These are phyloP conservation scores for Poeciliopsis retropinna DNA, from an alignment of 2,113 vertebrate species.

Conservation along the genomic window DNA sequence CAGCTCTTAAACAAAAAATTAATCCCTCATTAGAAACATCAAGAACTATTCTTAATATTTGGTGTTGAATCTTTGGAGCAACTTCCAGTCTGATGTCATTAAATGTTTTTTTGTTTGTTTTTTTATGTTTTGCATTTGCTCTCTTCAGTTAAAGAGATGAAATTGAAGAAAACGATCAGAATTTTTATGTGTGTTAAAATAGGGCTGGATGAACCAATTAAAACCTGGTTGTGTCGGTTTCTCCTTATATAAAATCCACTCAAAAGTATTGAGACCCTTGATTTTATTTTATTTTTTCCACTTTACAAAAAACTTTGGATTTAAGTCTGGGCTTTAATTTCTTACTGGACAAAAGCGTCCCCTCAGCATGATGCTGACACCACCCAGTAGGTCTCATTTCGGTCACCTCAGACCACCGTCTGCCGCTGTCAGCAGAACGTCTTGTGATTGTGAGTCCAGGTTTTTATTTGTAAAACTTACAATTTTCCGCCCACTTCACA, in stretches of 20 bases:
- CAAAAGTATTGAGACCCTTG: background rate
- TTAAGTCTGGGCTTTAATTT: background rate
- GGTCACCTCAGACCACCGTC: background rate
- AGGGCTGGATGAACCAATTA: background rate
- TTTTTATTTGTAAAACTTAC: background rate
- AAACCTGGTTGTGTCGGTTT: background rate
- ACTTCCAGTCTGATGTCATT: too few relatives aligned
- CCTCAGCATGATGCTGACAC: background rate
- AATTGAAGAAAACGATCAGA: background rate
- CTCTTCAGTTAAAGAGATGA: background rate
- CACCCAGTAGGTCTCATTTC: background rate
- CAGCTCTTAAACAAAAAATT: conserved; percentile 28
- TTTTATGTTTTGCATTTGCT: background rate
- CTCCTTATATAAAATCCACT: background rate
- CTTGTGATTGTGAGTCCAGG: background rate
- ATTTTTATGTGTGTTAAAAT: background rate
- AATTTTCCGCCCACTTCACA: background rate
- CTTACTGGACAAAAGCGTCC: background rate
- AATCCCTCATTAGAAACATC: background rate
- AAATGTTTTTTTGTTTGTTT: background rate
- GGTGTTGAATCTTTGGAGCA: too few relatives aligned
- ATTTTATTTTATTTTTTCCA: background rate
- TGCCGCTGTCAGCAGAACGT: too few relatives aligned
- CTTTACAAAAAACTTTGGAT: too few relatives aligned
- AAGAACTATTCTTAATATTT: too few relatives aligned